phyloP scores from a whole-genome alignment of 2,888 invertebrate genomes.

The Andrena haemorrhoa region DNA sequence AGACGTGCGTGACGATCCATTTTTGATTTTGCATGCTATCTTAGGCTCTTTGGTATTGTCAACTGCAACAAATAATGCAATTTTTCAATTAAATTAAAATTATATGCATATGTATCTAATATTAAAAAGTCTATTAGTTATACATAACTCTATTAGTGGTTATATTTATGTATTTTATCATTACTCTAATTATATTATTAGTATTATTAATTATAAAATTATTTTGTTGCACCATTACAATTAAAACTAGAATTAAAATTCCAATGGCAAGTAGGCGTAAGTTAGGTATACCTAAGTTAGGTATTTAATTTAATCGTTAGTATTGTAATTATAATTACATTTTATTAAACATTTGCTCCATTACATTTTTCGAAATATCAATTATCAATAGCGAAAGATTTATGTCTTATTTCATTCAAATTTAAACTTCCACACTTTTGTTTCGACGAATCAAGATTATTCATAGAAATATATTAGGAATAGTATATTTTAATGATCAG shows the following conservation, averaged over 20 bases:
- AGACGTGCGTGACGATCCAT: conserved; percentile 71
- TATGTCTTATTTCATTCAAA: neutral
- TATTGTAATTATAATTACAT: neutral
- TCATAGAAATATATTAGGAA: neutral
- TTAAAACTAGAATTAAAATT: no score
- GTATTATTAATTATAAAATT: no score
- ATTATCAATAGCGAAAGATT: neutral
- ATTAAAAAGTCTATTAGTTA: neutral
- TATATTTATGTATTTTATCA: neutral
- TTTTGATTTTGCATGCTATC: conserved; percentile 81
- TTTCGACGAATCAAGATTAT: neutral
- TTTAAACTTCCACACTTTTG: no score
- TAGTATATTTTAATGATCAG: neutral
- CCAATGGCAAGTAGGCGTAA: no score
- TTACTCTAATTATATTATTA: neutral
- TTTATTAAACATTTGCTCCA: no score
- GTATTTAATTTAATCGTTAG: no score
- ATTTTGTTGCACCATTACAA: no score
- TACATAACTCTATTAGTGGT: no score
- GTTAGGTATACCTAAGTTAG: no score
- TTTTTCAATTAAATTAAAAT: neutral
- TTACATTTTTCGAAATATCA: no score
- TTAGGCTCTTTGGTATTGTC: conserved; percentile 68
- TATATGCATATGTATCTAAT: neutral
- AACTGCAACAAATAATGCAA: conserved; percentile 71